Conservation (phyloP, 2,888 invertebrate species). For the Apotomis betuletana region DNA sequence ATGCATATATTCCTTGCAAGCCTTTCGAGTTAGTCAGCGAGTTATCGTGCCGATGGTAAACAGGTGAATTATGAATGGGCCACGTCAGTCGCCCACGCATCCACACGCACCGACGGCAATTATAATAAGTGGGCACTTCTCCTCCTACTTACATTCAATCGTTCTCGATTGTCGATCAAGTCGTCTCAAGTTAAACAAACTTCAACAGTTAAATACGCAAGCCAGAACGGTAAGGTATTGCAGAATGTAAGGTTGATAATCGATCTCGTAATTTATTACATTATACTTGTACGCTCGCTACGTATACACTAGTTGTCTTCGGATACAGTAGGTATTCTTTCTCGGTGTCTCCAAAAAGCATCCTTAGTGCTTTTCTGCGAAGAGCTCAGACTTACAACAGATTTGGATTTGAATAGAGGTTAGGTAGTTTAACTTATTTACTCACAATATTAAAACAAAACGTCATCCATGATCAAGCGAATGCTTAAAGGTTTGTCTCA, state of each 20-base stretch:
- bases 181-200: conserved; percentile 33
- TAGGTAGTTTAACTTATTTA: no score
- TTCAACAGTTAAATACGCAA: conserved; percentile 24
- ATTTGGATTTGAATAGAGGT: no score
- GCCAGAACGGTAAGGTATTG: neutral
- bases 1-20: conserved; percentile 75
- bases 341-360: neutral
- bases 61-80: conserved; percentile 74
- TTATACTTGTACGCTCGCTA: neutral
- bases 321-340: neutral
- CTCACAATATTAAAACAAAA: no score
- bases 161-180: conserved; percentile 39
- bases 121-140: conserved; percentile 43
- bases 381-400: no score
- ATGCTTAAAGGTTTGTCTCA: no score
- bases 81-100: conserved; percentile 61
- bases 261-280: neutral
- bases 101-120: conserved; percentile 39
- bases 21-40: conserved; percentile 69
- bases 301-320: no score
- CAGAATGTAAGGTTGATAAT: neutral
- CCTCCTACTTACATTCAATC: conserved; percentile 40
- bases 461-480: no score
- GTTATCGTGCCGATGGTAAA: conserved; percentile 47
- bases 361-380: neutral